Evolutionary conservation across 2,113 vertebrate genomes (phyloP).

Genomic region (Pedetes capensis): DNA sequence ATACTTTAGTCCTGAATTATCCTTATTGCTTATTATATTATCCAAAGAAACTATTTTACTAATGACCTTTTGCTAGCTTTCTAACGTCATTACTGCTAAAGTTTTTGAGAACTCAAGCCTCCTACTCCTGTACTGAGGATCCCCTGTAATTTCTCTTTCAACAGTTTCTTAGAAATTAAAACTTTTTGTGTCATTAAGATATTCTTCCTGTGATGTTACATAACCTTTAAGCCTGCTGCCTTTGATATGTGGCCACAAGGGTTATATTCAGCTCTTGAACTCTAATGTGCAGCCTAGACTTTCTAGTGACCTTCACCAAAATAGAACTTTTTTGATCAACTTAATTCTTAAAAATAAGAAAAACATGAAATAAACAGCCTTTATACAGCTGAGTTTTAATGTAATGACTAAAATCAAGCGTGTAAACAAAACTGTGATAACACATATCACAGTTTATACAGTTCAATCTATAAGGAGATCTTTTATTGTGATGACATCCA

Average conservation of each 20-base stretch:
- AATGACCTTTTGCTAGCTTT: constrained; percentile 15
- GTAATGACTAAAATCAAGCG: not conserved
- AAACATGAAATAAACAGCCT: not conserved
- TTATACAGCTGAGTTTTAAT: not conserved
- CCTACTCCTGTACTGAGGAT: not conserved
- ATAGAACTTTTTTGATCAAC: not conserved
- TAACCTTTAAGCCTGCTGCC: not conserved
- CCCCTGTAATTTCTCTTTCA: constrained; percentile 3
- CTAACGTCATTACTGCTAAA: not conserved
- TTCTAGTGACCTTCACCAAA: not conserved
- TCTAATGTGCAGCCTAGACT: not conserved
- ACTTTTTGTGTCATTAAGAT: not conserved
- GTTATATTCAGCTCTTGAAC: not conserved
- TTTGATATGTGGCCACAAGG: not conserved
- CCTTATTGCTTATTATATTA: not conserved
- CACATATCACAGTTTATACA: not conserved
- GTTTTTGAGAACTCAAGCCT: constrained; percentile 4
- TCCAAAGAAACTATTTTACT: constrained; percentile 12
- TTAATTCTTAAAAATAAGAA: constrained; percentile 14
- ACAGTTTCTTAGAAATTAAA: not conserved
- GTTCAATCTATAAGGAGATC: not conserved
- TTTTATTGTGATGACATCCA: not conserved
- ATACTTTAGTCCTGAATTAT: not conserved
- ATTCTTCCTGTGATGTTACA: not conserved
- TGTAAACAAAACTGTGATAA: not conserved